Evolutionary conservation across 1,140 invertebrate species (phyloP), one percentile per base, ranked within the genome.

Genomic region (Glossosoma conforme): DNA sequence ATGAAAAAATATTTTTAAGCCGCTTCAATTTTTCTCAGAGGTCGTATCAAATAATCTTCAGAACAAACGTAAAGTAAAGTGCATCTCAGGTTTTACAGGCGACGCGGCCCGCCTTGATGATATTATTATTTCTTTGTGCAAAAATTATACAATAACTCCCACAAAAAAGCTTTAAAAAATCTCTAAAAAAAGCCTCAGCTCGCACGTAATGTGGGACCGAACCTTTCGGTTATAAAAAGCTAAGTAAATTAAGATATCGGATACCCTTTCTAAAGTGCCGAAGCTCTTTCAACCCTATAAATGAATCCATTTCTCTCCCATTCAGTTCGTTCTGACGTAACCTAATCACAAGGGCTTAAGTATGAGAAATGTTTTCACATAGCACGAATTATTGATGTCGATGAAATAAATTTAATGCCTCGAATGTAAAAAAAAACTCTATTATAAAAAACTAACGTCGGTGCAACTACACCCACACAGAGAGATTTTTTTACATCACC

Each of bases 241-340:
- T 55, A 48, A 58, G 56, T 58, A 58, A 58, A 58, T 58, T 58
- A 58, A 58, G 56, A 58, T 52, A 58, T 58, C 41, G 47, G 56
- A 58, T 58, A 58, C 48, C 49, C 51, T 32, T 58, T 48, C 37
- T 41, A 28, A 10, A 30, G 44, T 38, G 53, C 56, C 56, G 56
- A 54, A 48, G 45, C 32, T 44, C 40, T 52, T 58, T 55, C 44
- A 55, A 47, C 48, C 56, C 46, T 44, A 58, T 43, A 48, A 53
- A 44, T 38, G 25, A 47, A 48, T 52, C 44, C 54, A 40, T 53
- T 50, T 50, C 19, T 47, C 44, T 38, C 44, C 46, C 24, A 50
- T 56, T 51, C 41, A 51, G 36, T 13, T 30, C 35, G 17, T 44
- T 19, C 24, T 44, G 33, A 44, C 51, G 56, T 58, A 57, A 57